These are phyloP conservation scores for Caenorhabditis tropicalis DNA, from an alignment of 1,140 invertebrate species.

Conservation along the genomic window DNA sequence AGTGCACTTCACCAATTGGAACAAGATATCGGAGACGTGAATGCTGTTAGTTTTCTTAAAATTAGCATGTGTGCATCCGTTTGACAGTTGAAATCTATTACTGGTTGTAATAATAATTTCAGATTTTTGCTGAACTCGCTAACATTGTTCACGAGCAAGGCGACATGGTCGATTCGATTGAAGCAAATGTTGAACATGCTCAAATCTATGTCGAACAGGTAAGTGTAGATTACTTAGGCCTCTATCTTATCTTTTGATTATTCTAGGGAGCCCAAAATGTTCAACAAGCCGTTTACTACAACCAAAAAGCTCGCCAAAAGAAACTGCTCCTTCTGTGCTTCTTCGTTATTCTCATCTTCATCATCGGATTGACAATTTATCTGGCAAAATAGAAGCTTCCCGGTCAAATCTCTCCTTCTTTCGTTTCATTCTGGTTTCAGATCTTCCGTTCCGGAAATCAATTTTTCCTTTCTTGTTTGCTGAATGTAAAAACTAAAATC, in stretches of 20 bases:
- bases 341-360: constrained; percentile 59
- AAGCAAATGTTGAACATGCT: constrained; percentile 91
- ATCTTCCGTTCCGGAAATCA: not conserved
- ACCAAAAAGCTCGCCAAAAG: constrained; percentile 67
- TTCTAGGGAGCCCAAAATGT: constrained; percentile 66
- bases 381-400: constrained; percentile 45
- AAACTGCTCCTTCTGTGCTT: constrained; percentile 66
- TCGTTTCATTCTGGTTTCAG: too few relatives aligned
- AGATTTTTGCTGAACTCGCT: constrained; percentile 97
- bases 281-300: constrained; percentile 67
- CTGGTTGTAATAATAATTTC: too few relatives aligned
- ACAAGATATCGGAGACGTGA: constrained; percentile 45
- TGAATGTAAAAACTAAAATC: constrained; percentile 12
- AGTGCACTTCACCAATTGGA: constrained; percentile 70
- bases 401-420: not conserved
- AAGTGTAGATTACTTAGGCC: not conserved
- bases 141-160: constrained; percentile 95
- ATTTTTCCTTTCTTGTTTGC: not conserved
- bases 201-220: constrained; percentile 84
- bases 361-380: constrained; percentile 61
- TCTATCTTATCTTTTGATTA: constrained; percentile 18
- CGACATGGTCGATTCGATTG: constrained; percentile 91
- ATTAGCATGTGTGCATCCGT: constrained; percentile 10
- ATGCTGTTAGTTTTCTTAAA: constrained; percentile 50
- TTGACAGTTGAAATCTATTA: constrained; percentile 58